phyloP scores from a whole-genome alignment of 2,113 vertebrate genomes.

The Panthera leo region DNA sequence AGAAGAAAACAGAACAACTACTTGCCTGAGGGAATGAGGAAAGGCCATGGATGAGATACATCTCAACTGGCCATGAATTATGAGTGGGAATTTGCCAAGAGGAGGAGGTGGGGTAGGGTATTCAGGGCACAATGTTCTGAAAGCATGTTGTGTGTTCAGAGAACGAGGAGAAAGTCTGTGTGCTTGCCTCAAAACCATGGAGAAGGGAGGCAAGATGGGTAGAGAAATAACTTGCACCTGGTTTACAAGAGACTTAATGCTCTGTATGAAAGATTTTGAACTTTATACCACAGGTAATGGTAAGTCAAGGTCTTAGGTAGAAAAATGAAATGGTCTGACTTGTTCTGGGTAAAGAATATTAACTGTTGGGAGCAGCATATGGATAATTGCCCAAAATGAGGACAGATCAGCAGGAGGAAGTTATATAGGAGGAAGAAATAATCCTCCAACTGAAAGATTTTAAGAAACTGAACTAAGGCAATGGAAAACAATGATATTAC shows the following conservation, averaged over 20 bases:
- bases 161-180: neutral
- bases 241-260: neutral
- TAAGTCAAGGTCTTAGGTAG: neutral
- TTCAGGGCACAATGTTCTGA: neutral
- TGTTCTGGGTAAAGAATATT: neutral
- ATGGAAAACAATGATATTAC: neutral
- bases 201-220: neutral
- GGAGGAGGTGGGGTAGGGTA: neutral
- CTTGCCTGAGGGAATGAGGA: neutral
- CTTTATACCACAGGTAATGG: neutral
- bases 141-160: neutral
- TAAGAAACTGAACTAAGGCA: neutral
- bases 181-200: neutral
- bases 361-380: neutral
- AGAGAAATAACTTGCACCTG: neutral
- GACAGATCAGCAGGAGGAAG: neutral
- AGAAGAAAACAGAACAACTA: neutral
- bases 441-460: neutral
- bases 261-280: neutral
- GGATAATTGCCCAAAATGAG: neutral
- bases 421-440: neutral
- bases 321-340: constrained; percentile 1
- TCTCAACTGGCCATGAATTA: neutral
- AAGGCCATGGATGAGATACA: neutral
- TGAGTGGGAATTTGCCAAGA: neutral